Evolutionary conservation across 1,140 invertebrate genomes (phyloP).

Genomic region (Heliothis virescens): DNA sequence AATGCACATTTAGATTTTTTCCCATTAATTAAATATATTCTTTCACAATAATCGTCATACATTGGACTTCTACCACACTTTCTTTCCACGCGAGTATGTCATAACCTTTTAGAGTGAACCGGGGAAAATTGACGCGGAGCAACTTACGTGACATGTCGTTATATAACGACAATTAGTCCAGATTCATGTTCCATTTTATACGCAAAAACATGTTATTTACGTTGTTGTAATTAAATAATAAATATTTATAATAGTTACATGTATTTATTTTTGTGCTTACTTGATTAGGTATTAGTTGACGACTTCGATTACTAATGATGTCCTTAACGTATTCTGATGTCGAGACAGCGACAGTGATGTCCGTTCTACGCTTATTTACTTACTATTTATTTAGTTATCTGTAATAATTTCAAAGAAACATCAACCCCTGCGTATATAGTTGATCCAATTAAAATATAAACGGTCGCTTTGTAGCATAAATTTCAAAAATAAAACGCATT

Average conservation of each 20-base stretch:
- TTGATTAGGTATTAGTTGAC: too few species aligned
- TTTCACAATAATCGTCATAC: too few species aligned
- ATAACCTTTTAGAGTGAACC: background rate
- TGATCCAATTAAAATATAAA: conserved; percentile 14
- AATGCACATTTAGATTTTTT: too few species aligned
- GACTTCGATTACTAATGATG: background rate
- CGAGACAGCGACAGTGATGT: background rate
- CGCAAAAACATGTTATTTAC: background rate
- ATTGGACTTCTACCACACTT: background rate
- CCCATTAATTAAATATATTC: too few species aligned
- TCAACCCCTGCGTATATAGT: background rate
- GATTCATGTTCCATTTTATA: background rate
- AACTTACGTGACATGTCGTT: background rate
- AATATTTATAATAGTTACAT: background rate
- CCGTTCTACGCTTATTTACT: background rate
- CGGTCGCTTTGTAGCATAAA: conserved; percentile 15
- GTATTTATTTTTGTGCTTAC: background rate
- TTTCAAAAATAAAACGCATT: conserved; percentile 12
- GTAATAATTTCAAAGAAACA: conserved; percentile 7
- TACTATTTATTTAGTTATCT: background rate
- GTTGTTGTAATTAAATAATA: background rate
- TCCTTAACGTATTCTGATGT: background rate
- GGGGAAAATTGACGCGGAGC: background rate
- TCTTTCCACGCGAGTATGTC: background rate
- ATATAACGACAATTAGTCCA: background rate